A percentile compares a stretch with the other conserved stretches of the same genome.
Evolutionary conservation across 2,888 invertebrate genomes (phyloP).

Genomic region (Glaucopsyche alexis): DNA sequence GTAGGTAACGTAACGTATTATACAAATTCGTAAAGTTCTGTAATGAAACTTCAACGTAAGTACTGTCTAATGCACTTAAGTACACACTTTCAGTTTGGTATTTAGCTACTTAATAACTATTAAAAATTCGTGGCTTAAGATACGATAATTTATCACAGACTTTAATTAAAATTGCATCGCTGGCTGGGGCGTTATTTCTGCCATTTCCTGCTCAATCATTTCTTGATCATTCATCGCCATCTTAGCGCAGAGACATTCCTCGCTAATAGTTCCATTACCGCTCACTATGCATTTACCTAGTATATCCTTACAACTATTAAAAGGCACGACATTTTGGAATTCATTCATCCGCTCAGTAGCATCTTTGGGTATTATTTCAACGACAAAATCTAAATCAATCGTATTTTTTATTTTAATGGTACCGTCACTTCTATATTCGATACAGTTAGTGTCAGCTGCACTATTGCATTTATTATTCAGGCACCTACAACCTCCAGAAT

Average conservation of each 20-base stretch:
- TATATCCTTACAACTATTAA: slow-evolving; percentile 64
- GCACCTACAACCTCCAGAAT: slow-evolving; percentile 54
- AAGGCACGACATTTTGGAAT: slow-evolving; percentile 46
- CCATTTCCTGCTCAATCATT: slow-evolving; percentile 63
- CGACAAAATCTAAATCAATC: slow-evolving; percentile 52
- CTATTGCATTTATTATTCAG: slow-evolving; percentile 34
- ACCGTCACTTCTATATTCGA: slow-evolving; percentile 57
- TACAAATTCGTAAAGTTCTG: not conserved
- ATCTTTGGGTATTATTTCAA: slow-evolving; percentile 30
- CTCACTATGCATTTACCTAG: slow-evolving; percentile 70
- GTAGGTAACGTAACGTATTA: not conserved
- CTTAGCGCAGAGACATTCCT: slow-evolving; percentile 67
- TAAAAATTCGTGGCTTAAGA: not conserved
- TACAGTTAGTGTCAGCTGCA: slow-evolving; percentile 25
- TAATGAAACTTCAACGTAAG: not conserved
- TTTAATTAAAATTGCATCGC: not conserved
- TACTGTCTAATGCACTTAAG: not conserved
- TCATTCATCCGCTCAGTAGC: slow-evolving; percentile 33
- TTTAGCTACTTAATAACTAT: not conserved
- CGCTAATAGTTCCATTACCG: slow-evolving; percentile 60
- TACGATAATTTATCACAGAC: not conserved
- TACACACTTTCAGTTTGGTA: not conserved
- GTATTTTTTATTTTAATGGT: slow-evolving; percentile 61
- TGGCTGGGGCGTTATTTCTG: slow-evolving; percentile 66
- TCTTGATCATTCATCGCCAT: slow-evolving; percentile 63